Base-by-base conservation (phyloP, 1,140 invertebrate genomes). In the Armadillidium nasatum region DNA sequence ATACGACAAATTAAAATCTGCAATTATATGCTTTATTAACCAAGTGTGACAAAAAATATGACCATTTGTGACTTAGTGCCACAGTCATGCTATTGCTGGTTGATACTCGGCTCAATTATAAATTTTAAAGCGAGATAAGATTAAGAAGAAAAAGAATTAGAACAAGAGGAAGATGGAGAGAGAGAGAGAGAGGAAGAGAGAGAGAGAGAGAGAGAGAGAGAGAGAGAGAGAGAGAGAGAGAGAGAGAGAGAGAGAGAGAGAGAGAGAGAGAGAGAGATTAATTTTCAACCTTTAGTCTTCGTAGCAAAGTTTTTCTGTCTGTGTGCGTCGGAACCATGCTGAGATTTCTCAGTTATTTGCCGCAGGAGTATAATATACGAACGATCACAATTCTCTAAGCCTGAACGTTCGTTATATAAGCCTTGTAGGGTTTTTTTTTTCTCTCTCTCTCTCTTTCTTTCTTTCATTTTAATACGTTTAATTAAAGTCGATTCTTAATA, bases 331-430 rank as follows among this genome's bases (percentile, higher is more conserved):
- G 50, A 60, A 15, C 19, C 50, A 60, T 19, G 50, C 50, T 60
- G 50, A 60, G 50, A 60, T 60, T 60, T 60, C 50, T 60, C 50
- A 60, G 50, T 60, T 60, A 60, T 60, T 60, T 13, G 19, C 50
- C 50, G 50, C 50, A 60, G 50, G 50, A 60, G 19, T 60, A 60
- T 60, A 60, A 60, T 60, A 13, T 60, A 33, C 50, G 50, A 19
- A 19, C 50, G 50, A 60, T 15, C 11, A 19, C 19, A 1, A 19
- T 60, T 60, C 33, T 33, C 11, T 60, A 60, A 60, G 19, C 50
- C 50, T 19, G 33, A 33, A 33, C 11, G 50, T 13, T 60, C 50
- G 50, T 60, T 60, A 33, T 33, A 7, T 60, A 60, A 60, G 19
- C 2, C 50, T 19, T 4, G 33, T 33, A 33, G 33, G 33, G 50